These are phyloP conservation scores for Melospiza georgiana DNA, from an alignment of 2,113 vertebrate genomes.

Conservation along the genomic window DNA sequence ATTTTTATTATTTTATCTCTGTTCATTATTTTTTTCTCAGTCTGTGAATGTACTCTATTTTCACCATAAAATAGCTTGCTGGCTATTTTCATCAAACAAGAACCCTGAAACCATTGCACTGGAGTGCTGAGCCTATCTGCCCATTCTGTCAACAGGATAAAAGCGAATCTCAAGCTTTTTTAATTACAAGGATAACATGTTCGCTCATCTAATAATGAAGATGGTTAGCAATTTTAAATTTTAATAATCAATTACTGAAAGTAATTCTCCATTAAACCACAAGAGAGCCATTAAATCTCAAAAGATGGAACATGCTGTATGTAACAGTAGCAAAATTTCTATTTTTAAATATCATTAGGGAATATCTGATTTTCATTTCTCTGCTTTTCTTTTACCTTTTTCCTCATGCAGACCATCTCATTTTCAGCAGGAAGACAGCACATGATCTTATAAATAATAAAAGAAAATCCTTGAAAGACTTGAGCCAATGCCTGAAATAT, in stretches of 20 bases:
- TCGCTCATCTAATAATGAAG: slow-evolving; percentile 95
- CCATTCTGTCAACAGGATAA: slow-evolving; percentile 85
- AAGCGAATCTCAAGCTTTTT: slow-evolving; percentile 89
- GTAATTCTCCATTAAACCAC: slow-evolving; percentile 96
- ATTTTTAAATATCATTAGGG: slow-evolving; percentile 94
- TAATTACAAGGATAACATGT: slow-evolving; percentile 98
- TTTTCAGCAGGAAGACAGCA: slow-evolving; percentile 81
- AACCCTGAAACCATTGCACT: slow-evolving; percentile 78
- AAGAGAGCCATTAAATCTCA: slow-evolving; percentile 97
- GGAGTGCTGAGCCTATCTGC: slow-evolving; percentile 71
- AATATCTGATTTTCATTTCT: slow-evolving; percentile 86
- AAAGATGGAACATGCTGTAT: slow-evolving; percentile 88
- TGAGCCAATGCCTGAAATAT: slow-evolving; percentile 80
- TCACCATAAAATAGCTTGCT: slow-evolving; percentile 78
- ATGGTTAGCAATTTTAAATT: slow-evolving; percentile 97
- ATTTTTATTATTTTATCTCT: slow-evolving; percentile 68
- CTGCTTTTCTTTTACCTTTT: slow-evolving; percentile 88
- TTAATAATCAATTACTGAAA: slow-evolving; percentile 99
- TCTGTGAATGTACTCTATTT: slow-evolving; percentile 71
- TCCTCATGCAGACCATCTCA: slow-evolving; percentile 84
- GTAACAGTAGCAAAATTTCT: slow-evolving; percentile 87
- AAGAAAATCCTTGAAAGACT: slow-evolving; percentile 81
- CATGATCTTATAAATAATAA: slow-evolving; percentile 84
- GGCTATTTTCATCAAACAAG: slow-evolving; percentile 82
- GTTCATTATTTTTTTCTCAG: slow-evolving; percentile 73